Conservation (phyloP, 1,140 invertebrate genomes). For the Platorchestia sp. region DNA sequence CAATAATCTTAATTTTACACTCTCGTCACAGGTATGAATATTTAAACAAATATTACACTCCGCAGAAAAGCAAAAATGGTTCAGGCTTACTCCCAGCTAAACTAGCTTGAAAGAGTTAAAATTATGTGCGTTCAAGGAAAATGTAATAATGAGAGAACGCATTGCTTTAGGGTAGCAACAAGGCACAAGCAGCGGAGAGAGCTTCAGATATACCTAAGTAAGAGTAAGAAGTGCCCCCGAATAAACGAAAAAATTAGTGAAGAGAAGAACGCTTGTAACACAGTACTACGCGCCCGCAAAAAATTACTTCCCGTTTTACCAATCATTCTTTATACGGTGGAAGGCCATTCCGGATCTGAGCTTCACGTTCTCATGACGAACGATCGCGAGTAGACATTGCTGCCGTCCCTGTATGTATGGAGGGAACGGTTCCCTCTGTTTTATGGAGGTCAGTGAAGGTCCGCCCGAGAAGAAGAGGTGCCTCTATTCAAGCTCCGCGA, state of each 20-base stretch:
- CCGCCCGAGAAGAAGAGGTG: background rate
- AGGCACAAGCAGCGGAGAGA: background rate
- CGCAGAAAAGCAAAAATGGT: no score
- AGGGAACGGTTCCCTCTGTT: background rate
- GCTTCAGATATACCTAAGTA: background rate
- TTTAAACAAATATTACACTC: no score
- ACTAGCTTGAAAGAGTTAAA: no score
- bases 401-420: no score
- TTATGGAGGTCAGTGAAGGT: background rate
- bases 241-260: background rate
- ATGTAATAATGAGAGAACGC: no score
- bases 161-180: no score
- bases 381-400: background rate
- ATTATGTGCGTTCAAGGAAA: no score
- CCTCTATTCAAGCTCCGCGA: background rate
- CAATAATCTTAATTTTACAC: no score
- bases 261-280: background rate
- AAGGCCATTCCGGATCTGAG: background rate
- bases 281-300: background rate
- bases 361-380: background rate
- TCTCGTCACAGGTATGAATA: no score
- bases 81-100: no score
- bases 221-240: background rate
- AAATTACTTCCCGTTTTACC: background rate
- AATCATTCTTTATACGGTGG: background rate